Conservation (phyloP, 2,113 vertebrate genomes). For the Ursus arctos region DNA sequence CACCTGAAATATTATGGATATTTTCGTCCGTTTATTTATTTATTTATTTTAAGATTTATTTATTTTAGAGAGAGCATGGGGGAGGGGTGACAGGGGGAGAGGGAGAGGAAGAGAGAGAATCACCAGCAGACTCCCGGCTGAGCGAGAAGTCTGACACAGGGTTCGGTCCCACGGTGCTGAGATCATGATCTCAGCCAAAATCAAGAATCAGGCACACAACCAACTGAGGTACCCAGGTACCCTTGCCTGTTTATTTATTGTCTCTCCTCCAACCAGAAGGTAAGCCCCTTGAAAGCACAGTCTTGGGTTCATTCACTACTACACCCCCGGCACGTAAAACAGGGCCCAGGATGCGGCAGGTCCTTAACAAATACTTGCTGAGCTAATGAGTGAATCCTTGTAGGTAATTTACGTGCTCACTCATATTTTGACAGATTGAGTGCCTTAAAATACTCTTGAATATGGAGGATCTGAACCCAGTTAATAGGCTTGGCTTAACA, state of each 20-base stretch:
- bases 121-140: background rate
- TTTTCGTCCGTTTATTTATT: background rate
- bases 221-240: background rate
- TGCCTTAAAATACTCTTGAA: conserved; percentile 13
- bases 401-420: background rate
- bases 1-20: background rate
- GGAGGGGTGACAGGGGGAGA: background rate
- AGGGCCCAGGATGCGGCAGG: background rate
- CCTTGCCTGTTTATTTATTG: background rate
- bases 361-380: background rate
- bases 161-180: background rate
- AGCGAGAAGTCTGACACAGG: background rate
- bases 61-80: background rate
- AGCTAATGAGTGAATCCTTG: conserved; percentile 11
- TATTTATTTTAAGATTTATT: background rate
- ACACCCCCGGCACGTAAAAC: background rate
- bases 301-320: background rate
- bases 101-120: background rate
- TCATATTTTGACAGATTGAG: background rate
- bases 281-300: background rate
- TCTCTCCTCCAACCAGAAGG: background rate
- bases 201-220: background rate
- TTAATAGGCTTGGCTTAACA: background rate
- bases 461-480: background rate
- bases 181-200: background rate